Percentiles rank a stretch among this genome's conserved stretches.
phyloP scores from a whole-genome alignment of 2,888 invertebrate species.

The Eupelmus urozonus region DNA sequence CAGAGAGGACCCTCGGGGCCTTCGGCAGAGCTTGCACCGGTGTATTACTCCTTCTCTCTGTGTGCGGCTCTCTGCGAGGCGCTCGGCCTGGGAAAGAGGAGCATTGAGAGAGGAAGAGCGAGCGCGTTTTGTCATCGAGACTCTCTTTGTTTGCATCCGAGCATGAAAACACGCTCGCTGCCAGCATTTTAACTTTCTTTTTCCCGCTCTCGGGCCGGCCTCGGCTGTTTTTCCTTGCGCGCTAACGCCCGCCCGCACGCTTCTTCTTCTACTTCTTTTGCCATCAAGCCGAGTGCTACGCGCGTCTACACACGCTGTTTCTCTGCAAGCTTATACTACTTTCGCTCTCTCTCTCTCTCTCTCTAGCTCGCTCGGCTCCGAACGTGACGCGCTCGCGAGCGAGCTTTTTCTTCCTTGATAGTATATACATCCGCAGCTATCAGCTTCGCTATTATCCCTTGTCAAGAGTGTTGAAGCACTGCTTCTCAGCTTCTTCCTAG shows the following conservation, averaged over 20 bases:
- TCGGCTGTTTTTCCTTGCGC: conserved; percentile 44
- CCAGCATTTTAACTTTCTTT: conserved; percentile 62
- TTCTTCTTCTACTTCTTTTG: not conserved
- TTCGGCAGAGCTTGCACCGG: conserved; percentile 14
- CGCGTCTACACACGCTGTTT: not conserved
- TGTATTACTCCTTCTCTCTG: conserved; percentile 25
- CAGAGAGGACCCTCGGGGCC: conserved; percentile 57
- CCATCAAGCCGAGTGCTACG: conserved; percentile 29
- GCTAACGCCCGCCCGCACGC: conserved; percentile 40
- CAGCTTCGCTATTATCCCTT: conserved; percentile 23
- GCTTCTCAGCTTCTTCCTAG: not conserved
- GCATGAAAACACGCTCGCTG: conserved; percentile 70
- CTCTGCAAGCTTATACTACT: conserved; percentile 16
- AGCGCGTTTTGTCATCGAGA: conserved; percentile 72
- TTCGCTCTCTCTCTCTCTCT: not conserved
- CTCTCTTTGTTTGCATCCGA: conserved; percentile 72
- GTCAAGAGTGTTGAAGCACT: not conserved
- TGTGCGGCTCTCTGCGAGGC: not conserved
- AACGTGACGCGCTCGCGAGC: too few species aligned
- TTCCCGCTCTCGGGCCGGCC: too few species aligned
- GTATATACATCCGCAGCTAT: conserved; percentile 32
- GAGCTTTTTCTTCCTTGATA: not conserved
- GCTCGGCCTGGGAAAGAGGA: not conserved
- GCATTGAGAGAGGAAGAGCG: not conserved
- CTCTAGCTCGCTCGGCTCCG: too few species aligned